Conservation (phyloP, 2,888 invertebrate genomes). For the Margaritifera margaritifera region DNA sequence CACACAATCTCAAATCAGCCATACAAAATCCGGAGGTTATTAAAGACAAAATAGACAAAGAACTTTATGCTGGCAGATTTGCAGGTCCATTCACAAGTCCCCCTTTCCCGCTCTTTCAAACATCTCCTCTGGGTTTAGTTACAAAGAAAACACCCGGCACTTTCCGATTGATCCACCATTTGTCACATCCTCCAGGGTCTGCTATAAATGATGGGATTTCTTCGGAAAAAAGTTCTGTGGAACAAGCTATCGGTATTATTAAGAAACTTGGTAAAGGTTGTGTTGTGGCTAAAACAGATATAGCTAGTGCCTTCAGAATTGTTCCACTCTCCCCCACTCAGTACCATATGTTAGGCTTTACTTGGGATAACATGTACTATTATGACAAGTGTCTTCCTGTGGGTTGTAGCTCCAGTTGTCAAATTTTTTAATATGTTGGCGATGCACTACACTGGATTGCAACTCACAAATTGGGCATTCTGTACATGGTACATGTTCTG, state of each 20-base stretch:
- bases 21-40: background rate
- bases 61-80: slow-evolving; percentile 10
- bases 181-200: slow-evolving; percentile 15
- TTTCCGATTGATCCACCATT: slow-evolving; percentile 21
- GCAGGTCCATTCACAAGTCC: slow-evolving; percentile 5
- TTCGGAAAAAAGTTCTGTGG: slow-evolving; percentile 10
- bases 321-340: slow-evolving; percentile 11
- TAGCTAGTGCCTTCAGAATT: slow-evolving; percentile 20
- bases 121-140: too few species aligned
- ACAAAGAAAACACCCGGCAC: background rate
- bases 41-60: background rate
- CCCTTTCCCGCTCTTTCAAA: slow-evolving; percentile 7
- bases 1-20: slow-evolving; percentile 3
- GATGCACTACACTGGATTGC: slow-evolving; percentile 23
- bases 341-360: slow-evolving; percentile 19
- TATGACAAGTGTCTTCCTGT: slow-evolving; percentile 18
- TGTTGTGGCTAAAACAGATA: slow-evolving; percentile 14
- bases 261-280: background rate
- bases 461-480: slow-evolving; percentile 2
- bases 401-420: slow-evolving; percentile 12
- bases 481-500: slow-evolving; percentile 17
- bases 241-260: slow-evolving; percentile 11
- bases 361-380: slow-evolving; percentile 15
- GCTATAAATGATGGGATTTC: slow-evolving; percentile 22
- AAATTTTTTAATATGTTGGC: slow-evolving; percentile 20